Conservation (phyloP, 2,113 vertebrate genomes). For the Himantopus leucocephalus region DNA sequence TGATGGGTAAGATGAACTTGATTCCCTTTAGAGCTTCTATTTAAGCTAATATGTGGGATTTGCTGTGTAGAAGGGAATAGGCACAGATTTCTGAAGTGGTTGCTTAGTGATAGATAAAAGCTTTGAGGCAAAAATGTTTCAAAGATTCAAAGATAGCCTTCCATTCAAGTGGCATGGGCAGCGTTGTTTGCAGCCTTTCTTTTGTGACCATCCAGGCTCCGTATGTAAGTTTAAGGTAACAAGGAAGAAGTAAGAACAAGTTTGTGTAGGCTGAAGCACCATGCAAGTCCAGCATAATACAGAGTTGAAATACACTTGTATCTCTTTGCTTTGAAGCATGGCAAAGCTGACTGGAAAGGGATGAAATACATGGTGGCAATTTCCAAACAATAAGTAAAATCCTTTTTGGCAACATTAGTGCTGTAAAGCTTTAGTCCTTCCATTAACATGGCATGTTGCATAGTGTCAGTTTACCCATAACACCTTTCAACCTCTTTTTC, state of each 20-base stretch:
- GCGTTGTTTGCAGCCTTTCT: not conserved
- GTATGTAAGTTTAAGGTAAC: not conserved
- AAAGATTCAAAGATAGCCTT: not conserved
- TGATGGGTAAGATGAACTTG: not conserved
- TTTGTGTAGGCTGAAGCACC: not conserved
- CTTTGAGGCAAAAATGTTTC: not conserved
- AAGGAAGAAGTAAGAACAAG: not conserved
- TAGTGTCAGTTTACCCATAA: not conserved
- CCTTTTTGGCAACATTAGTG: not conserved
- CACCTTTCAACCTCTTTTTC: conserved; percentile 5
- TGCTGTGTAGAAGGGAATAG: not conserved
- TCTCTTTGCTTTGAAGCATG: not conserved
- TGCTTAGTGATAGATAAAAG: not conserved
- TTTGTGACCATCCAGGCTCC: not conserved
- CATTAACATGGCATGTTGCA: not conserved
- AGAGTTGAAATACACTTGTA: not conserved
- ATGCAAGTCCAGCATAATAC: rapidly evolving
- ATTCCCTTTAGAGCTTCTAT: not conserved
- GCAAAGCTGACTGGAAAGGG: not conserved
- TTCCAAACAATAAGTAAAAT: not conserved
- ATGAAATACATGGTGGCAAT: not conserved
- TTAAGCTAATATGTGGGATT: not conserved
- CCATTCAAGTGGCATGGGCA: not conserved
- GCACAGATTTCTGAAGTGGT: not conserved
- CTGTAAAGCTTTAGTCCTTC: not conserved